A percentile compares a stretch with the other conserved stretches of the same genome.
phyloP scores from a whole-genome alignment of 2,797 vertebrate species.

The Tenualosa thibaudeaui region DNA sequence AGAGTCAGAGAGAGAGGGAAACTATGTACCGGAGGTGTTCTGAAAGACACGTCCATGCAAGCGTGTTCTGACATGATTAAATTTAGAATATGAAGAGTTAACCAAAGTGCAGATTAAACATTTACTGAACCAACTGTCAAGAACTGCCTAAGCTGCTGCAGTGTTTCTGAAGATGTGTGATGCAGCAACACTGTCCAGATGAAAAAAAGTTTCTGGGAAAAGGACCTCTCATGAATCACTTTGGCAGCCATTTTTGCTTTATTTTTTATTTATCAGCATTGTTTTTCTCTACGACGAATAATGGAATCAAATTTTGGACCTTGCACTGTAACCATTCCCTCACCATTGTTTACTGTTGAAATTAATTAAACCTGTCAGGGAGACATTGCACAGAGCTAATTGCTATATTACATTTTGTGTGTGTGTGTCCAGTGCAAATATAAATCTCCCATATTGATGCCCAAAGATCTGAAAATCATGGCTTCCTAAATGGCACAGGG shows the following conservation, averaged over 20 bases:
- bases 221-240: neutral
- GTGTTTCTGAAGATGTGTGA: neutral
- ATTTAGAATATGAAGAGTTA: slow-evolving; percentile 12
- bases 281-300: neutral
- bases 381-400: neutral
- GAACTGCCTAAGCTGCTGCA: neutral
- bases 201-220: neutral
- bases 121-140: slow-evolving; percentile 20
- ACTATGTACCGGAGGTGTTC: neutral
- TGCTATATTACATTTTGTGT: neutral
- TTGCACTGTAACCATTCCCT: neutral
- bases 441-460: neutral
- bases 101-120: slow-evolving; percentile 3
- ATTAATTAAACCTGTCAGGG: neutral
- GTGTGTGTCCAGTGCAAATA: neutral
- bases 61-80: slow-evolving; percentile 6
- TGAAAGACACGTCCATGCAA: neutral
- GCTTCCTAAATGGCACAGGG: neutral
- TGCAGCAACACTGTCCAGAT: neutral
- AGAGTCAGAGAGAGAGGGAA: neutral
- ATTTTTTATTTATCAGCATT: too few relatives aligned
- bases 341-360: neutral
- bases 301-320: neutral
- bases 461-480: neutral
- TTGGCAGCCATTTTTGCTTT: neutral